Conservation (phyloP, 2,888 invertebrate species). For the Caenorhabditis panamensis region DNA sequence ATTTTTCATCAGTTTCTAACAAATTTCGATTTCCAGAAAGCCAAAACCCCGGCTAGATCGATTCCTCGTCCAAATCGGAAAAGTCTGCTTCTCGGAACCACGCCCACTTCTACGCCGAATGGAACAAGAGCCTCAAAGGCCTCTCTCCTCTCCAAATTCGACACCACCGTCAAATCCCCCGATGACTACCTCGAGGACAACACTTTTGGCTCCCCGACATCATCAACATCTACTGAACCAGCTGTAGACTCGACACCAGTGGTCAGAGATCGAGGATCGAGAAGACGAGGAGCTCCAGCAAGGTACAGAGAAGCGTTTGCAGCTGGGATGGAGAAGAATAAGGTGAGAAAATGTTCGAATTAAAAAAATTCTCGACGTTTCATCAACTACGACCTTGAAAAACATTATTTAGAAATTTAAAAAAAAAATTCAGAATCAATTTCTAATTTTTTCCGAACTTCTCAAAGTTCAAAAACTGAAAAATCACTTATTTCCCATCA, state of each 20-base stretch:
- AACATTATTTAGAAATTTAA: too few species aligned
- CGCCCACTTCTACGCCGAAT: constrained; percentile 35
- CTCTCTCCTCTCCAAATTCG: constrained; percentile 21
- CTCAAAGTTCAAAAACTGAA: too few species aligned
- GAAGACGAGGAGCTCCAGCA: constrained; percentile 5
- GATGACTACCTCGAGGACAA: background rate
- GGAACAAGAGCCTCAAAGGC: background rate
- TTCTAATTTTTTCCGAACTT: too few species aligned
- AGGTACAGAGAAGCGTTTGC: constrained; percentile 20
- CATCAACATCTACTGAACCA: background rate
- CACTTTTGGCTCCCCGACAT: too few species aligned
- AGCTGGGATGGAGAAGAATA: background rate
- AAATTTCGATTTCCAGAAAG: constrained; percentile 36
- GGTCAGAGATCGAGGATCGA: constrained; percentile 8
- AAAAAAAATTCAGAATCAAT: too few species aligned
- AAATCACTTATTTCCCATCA: too few species aligned
- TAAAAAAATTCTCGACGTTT: too few species aligned
- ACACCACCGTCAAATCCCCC: constrained; percentile 4
- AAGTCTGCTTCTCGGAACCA: constrained; percentile 40
- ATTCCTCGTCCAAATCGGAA: constrained; percentile 23
- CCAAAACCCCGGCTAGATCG: constrained; percentile 48
- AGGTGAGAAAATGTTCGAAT: constrained; percentile 1
- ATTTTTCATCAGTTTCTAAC: constrained; percentile 1
- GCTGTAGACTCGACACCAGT: background rate
- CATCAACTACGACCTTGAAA: too few species aligned